Evolutionary conservation across 1,140 invertebrate genomes (phyloP).

Genomic region (Zaprionus vittiger): DNA sequence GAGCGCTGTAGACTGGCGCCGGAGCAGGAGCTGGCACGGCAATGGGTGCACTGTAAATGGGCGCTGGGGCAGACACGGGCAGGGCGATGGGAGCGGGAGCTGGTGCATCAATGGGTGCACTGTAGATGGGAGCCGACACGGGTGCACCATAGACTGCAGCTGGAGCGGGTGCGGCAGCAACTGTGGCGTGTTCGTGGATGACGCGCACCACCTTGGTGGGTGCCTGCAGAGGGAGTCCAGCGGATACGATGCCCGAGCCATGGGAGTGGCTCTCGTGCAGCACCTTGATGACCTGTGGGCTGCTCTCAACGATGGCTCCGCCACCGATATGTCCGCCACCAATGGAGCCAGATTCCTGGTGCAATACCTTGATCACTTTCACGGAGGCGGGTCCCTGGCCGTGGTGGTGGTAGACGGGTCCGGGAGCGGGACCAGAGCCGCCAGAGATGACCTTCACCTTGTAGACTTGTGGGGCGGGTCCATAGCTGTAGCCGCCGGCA

Average conservation of each 20-base stretch:
- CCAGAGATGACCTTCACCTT: constrained; percentile 74
- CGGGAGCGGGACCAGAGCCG: constrained; percentile 32
- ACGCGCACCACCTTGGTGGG: constrained; percentile 74
- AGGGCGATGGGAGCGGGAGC: constrained; percentile 12
- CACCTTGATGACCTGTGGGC: constrained; percentile 70
- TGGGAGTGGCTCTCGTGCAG: constrained; percentile 55
- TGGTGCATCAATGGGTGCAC: constrained; percentile 11
- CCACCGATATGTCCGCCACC: constrained; percentile 36
- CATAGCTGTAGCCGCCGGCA: constrained; percentile 57
- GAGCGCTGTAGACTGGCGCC: constrained; percentile 28
- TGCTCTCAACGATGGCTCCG: constrained; percentile 44
- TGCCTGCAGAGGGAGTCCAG: constrained; percentile 30
- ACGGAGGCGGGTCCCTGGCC: constrained; percentile 46
- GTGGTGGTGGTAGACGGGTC: constrained; percentile 33
- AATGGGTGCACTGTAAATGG: constrained; percentile 44
- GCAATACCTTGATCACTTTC: constrained; percentile 71
- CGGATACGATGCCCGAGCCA: constrained; percentile 14
- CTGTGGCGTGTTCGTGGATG: constrained; percentile 65
- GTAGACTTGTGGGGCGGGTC: constrained; percentile 63
- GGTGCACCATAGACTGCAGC: constrained; percentile 43
- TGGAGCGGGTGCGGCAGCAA: constrained; percentile 47
- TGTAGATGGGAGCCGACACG: constrained; percentile 2
- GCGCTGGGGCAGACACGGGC: constrained; percentile 36
- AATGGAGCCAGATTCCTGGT: constrained; percentile 48
- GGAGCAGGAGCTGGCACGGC: constrained; percentile 22